Percentiles rank a stretch among this genome's conserved stretches.
Evolutionary conservation across 1,140 invertebrate species (phyloP).

Genomic region (Tribolium madens): DNA sequence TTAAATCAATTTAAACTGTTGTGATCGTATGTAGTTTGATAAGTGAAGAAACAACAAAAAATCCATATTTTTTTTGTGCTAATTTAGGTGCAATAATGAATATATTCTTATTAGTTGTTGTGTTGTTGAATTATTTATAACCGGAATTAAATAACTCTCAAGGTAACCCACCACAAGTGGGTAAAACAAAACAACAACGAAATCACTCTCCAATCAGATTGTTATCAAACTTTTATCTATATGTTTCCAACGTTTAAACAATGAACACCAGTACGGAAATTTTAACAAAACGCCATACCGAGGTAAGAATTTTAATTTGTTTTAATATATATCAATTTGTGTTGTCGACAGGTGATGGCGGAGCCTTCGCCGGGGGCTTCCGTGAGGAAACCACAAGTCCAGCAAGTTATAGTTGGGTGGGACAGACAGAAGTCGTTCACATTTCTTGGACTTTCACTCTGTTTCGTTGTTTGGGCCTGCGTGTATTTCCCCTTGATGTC

Average conservation of each 20-base stretch:
- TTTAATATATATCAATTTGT: not conserved
- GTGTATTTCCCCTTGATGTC: conserved; percentile 64
- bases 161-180: conserved; percentile 30
- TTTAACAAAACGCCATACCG: conserved; percentile 18
- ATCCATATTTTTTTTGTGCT: conserved; percentile 10
- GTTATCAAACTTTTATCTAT: not conserved
- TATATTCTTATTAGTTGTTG: conserved; percentile 13
- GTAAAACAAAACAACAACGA: not conserved
- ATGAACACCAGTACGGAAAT: conserved; percentile 48
- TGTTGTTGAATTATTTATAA: not conserved
- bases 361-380: not conserved
- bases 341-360: not conserved
- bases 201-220: not conserved
- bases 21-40: conserved; percentile 47
- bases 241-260: not conserved
- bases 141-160: conserved; percentile 24
- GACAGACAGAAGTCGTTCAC: conserved; percentile 64
- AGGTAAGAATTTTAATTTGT: conserved; percentile 26
- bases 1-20: conserved; percentile 63
- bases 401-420: conserved; percentile 64
- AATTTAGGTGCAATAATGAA: conserved; percentile 32
- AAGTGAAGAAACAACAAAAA: conserved; percentile 40
- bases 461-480: conserved; percentile 64
- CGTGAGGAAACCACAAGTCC: conserved; percentile 28
- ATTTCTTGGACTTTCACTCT: conserved; percentile 60